Conservation (phyloP, 2,888 invertebrate species). For the Mayetiola destructor region DNA sequence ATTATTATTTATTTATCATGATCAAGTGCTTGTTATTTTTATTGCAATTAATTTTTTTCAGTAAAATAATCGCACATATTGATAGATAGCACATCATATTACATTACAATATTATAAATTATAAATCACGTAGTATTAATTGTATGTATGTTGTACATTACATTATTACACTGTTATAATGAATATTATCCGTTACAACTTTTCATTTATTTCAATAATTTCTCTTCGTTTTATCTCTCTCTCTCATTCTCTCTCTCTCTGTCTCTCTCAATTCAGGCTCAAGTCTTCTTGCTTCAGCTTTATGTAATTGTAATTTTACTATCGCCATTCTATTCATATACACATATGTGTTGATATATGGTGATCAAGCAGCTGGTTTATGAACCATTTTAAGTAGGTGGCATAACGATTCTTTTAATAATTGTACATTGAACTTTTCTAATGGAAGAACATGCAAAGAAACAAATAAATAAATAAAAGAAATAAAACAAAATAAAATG, state of each 20-base stretch:
- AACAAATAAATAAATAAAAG: neutral
- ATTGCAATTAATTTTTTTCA: too few species aligned
- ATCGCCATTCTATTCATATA: neutral
- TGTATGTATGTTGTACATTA: too few species aligned
- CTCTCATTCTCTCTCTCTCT: neutral
- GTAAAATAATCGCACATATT: too few species aligned
- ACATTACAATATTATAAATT: too few species aligned
- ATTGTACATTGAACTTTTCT: slow-evolving; percentile 4
- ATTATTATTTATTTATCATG: too few species aligned
- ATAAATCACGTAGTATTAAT: too few species aligned
- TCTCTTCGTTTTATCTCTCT: neutral
- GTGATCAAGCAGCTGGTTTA: neutral
- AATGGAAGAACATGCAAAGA: neutral
- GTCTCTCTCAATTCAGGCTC: neutral
- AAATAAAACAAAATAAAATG: neutral
- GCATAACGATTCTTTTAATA: slow-evolving; percentile 4
- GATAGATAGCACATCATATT: too few species aligned
- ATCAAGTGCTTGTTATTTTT: too few species aligned
- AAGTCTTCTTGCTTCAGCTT: neutral
- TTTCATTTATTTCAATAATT: too few species aligned
- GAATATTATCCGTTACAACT: too few species aligned
- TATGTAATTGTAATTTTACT: neutral
- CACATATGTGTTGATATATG: neutral
- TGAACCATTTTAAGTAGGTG: slow-evolving; percentile 4
- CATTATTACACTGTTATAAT: too few species aligned